Evolutionary conservation across 2,888 invertebrate species (phyloP), one percentile per base, ranked within the genome.

Genomic region (Atrina japonica): DNA sequence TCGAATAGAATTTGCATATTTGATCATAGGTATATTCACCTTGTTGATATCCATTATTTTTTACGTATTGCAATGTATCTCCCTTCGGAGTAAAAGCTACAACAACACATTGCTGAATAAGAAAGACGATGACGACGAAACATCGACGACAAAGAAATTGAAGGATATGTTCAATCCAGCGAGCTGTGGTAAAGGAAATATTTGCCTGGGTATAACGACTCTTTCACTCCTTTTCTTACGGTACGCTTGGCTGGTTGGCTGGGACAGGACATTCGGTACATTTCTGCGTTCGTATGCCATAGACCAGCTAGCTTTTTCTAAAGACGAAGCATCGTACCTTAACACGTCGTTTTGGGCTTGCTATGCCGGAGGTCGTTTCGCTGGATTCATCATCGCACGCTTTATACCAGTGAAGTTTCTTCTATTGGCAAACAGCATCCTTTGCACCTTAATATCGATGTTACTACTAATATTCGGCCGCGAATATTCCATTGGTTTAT

Each of bases 221-320:
- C 74, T 83, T 9, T 27, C 47, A 0, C 18, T 74, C 3, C 58
- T 82, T 7, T 83, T 81, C 35, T 47, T 83, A 9, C 78, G 75
- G 60, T 81, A 66, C 43, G 60, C 78, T 50, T 76, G 77, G n/a
- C 70, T 75, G 7, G 72, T 75, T 16, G 83, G 82, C 0, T 78
- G 78, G 16, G 82, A 82, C 30, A 50, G 83, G 30, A 79, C 80
- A 16, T 70, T 70, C 18, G 78, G 80, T 0, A 82, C 79, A 53
- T 85, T 83, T 55, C 73, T 85, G n/a, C 73, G 80, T 23, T 77
- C 83, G 9, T 83, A 63, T 65, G 74, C 82, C 18, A 76, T 78
- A 7, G 82, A 83, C 40, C 73, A 75, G 16, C 67, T 77, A 18
- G 66, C 70, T 6, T 76, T 85, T 45, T 73, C 66, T 21, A 79